Percentiles rank a stretch among this genome's conserved stretches.
Evolutionary conservation across 2,797 vertebrate species (phyloP).

Genomic region (Galagoides demidoff): DNA sequence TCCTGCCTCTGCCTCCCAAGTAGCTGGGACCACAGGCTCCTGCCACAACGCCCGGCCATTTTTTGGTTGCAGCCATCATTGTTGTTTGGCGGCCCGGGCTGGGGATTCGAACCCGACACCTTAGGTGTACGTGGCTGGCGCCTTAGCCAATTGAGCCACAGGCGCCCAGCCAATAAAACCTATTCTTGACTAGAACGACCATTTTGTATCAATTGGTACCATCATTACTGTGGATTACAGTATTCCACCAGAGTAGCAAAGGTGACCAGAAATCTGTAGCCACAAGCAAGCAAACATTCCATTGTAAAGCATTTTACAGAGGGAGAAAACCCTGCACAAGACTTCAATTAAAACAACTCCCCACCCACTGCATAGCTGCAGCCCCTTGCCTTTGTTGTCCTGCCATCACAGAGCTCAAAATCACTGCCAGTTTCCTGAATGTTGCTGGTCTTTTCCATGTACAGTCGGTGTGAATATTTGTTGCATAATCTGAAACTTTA

Average conservation of each 20-base stretch:
- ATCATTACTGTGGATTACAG: background rate
- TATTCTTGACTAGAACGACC: background rate
- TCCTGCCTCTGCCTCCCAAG: too few species aligned
- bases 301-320: conserved; percentile 37
- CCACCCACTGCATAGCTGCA: background rate
- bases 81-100: too few species aligned
- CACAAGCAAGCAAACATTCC: conserved; percentile 18
- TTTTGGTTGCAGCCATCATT: too few species aligned
- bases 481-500: conserved; percentile 6
- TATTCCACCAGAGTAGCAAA: conserved; percentile 1
- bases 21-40: too few species aligned
- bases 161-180: too few species aligned
- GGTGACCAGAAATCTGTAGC: background rate
- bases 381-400: background rate
- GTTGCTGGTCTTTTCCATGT: conserved; percentile 39
- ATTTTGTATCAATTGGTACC: background rate
- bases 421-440: conserved; percentile 44
- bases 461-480: background rate
- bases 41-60: too few species aligned
- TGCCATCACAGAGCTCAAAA: background rate
- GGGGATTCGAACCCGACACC: too few species aligned
- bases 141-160: too few species aligned
- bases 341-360: conserved; percentile 3
- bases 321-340: background rate
- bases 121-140: too few species aligned